These are phyloP conservation scores for Aptenodytes patagonicus DNA, from an alignment of 2,113 vertebrate genomes.

Conservation along the genomic window DNA sequence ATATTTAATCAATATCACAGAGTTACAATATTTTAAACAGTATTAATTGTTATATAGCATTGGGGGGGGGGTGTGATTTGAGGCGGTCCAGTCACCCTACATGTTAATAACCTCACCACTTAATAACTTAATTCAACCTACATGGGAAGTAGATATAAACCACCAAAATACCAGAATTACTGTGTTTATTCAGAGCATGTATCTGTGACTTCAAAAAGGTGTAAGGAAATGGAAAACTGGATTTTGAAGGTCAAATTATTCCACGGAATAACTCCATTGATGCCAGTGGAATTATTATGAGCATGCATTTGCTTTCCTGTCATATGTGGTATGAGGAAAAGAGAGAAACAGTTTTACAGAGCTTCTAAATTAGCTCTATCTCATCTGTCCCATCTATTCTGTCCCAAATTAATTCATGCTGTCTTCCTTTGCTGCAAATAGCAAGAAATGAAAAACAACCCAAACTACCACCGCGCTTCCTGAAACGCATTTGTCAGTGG, in stretches of 20 bases:
- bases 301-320: background rate
- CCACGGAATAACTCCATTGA: background rate
- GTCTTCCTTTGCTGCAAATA: background rate
- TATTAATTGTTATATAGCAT: background rate
- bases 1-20: background rate
- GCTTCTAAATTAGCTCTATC: slow-evolving; percentile 29
- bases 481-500: slow-evolving; percentile 1
- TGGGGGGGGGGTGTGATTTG: fast-evolving
- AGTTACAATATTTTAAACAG: background rate
- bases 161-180: background rate
- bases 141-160: background rate
- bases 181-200: background rate
- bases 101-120: background rate
- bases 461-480: background rate
- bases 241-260: slow-evolving; percentile 39
- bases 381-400: background rate
- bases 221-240: background rate
- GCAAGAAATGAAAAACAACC: slow-evolving; percentile 34
- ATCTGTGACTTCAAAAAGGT: background rate
- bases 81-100: background rate
- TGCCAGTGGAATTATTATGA: background rate
- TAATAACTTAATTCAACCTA: background rate
- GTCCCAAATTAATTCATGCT: slow-evolving; percentile 17
- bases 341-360: background rate
- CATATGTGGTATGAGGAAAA: background rate